Evolutionary conservation across 1,140 invertebrate genomes (phyloP), one percentile per base, ranked within the genome.

Genomic region (Thalassaphorura encarpata): DNA sequence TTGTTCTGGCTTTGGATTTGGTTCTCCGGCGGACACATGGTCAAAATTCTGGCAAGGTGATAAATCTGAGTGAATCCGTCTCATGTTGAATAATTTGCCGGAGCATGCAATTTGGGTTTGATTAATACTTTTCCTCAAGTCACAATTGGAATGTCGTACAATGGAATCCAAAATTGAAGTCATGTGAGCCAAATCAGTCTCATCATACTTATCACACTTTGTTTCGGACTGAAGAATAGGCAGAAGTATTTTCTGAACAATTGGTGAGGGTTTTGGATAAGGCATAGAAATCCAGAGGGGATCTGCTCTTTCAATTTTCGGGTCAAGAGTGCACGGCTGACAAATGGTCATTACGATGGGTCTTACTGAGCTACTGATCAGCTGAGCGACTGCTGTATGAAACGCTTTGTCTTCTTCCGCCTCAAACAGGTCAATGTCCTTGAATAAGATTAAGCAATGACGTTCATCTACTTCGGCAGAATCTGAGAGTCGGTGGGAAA

Each of bases 371-470:
- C 45, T 40, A 8, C 50, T 54, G 18, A 65, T 62, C 2, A 65
- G 48, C 39, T 65, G 63, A 24, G 57, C 49, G n/a, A 65, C 52
- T 1, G 63, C 60, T 2, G 54, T 27, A 31, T 47, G 36, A 47
- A 65, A 65, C n/a, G 59, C 63, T 57, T 65, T 60, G 33, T 65
- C 63, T 52, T 65, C 60, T 57, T 60, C 50, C 1, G 54, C 46
- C 26, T 60, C 19, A 1, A 60, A 3, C 5, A 57, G 42, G 31
- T 61, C 54, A 21, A 65, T 56, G 33, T 65, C 63, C 58, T 62
- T 46, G 33, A 65, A 62, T 1, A 65, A 28, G 6, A 65, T 18
- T 3, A 65, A 49, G 52, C 63, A 59, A 21, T 33, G 56, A 42
- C 27, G 58, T 11, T 40, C 23, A 21, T 53, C 51, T 13, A 28